Conservation (phyloP, 92 coral and sea anemone genomes). For the Zoanthus solanderi region DNA sequence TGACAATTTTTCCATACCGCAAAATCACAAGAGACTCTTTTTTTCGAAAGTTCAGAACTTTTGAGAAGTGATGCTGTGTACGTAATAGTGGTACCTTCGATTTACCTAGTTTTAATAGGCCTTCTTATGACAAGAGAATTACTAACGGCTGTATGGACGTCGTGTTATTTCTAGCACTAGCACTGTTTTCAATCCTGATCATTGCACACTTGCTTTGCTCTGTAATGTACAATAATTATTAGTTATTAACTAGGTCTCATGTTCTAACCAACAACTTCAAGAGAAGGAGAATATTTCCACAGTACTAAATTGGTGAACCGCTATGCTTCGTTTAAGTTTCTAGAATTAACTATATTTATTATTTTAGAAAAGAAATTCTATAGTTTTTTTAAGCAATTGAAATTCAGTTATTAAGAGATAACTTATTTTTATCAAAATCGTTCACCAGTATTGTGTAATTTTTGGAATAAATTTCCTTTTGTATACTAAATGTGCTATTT, state of each 20-base stretch:
- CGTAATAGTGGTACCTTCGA: background rate
- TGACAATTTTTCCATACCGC: background rate
- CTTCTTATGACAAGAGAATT: too few relatives aligned
- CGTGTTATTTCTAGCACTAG: too few relatives aligned
- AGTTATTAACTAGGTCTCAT: too few relatives aligned
- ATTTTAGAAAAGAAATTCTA: constrained; percentile 37
- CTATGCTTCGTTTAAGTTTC: background rate
- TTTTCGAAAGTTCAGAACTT: background rate
- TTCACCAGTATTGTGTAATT: background rate
- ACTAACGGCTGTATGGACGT: too few relatives aligned
- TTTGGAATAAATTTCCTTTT: too few relatives aligned
- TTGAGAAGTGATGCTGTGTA: background rate
- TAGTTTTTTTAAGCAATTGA: constrained; percentile 20
- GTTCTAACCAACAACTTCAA: too few relatives aligned
- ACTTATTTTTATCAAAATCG: constrained; percentile 27
- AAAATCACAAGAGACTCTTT: background rate
- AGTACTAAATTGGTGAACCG: background rate
- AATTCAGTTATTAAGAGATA: constrained; percentile 26
- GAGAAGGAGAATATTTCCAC: too few relatives aligned
- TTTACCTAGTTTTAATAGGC: background rate
- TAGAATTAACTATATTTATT: constrained; percentile 29
- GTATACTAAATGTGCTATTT: too few relatives aligned
- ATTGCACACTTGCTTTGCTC: too few relatives aligned
- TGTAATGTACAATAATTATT: too few relatives aligned
- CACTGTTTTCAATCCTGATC: too few relatives aligned